These are phyloP conservation scores for Catostomus latipinnis DNA, from an alignment of 2,797 vertebrate species.

Conservation along the genomic window DNA sequence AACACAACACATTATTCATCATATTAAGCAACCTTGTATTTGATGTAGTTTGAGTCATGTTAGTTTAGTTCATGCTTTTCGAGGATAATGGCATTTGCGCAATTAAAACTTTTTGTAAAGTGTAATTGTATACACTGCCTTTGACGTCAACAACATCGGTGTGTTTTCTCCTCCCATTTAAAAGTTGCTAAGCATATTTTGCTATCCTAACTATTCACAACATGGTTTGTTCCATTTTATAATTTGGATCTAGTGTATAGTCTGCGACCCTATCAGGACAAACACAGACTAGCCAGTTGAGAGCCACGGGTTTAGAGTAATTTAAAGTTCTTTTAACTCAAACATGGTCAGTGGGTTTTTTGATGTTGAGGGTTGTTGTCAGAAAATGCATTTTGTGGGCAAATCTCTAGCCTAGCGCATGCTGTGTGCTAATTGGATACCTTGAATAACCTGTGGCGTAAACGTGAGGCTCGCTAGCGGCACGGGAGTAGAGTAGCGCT, in stretches of 20 bases:
- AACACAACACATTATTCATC: too few species aligned
- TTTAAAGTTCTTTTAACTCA: neutral
- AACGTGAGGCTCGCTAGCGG: neutral
- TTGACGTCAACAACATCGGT: too few species aligned
- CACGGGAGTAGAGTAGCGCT: neutral
- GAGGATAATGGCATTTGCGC: too few species aligned
- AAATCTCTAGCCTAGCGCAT: constrained; percentile 25
- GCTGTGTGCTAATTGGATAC: constrained; percentile 40
- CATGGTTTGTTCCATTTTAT: neutral
- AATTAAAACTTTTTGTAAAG: too few species aligned
- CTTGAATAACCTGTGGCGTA: constrained; percentile 26
- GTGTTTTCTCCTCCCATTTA: neutral
- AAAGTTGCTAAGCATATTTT: neutral
- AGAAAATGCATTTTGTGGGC: constrained; percentile 5
- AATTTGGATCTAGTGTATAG: neutral
- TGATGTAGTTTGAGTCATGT: too few species aligned
- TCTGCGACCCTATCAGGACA: neutral
- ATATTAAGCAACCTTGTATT: too few species aligned
- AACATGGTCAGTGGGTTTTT: constrained; percentile 12
- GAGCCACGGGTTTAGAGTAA: neutral
- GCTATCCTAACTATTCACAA: neutral
- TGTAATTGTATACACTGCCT: too few species aligned
- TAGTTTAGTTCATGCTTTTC: too few species aligned
- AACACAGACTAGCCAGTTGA: neutral
- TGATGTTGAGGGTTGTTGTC: neutral